These are phyloP conservation scores for Patagioenas fasciata DNA, from an alignment of 2,113 vertebrate genomes.

Conservation along the genomic window DNA sequence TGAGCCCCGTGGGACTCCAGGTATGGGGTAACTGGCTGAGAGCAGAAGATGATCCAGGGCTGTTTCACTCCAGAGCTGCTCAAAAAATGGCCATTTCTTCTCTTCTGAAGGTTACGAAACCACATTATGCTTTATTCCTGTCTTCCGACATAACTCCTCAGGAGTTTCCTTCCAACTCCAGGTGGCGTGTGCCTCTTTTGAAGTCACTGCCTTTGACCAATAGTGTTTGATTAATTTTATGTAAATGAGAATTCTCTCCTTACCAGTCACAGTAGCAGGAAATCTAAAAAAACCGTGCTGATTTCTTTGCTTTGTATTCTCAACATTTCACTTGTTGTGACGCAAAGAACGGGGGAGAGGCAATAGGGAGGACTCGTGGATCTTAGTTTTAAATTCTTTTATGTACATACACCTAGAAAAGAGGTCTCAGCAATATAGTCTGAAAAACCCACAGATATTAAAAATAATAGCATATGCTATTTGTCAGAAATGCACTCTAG, in stretches of 20 bases:
- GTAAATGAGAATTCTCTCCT: not conserved
- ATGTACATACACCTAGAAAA: not conserved
- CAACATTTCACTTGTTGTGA: not conserved
- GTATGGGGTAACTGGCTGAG: not conserved
- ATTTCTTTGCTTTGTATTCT: not conserved
- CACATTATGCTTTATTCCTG: not conserved
- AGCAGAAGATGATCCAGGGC: not conserved
- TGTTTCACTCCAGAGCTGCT: not conserved
- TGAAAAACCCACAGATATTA: not conserved
- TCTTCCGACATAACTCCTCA: not conserved
- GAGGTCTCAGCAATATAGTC: not conserved
- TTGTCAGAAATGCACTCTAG: not conserved
- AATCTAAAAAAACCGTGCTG: not conserved
- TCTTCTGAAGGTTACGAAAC: not conserved
- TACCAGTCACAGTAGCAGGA: not conserved
- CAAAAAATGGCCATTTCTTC: not conserved
- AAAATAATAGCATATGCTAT: not conserved
- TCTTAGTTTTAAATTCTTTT: not conserved
- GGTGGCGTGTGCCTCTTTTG: not conserved
- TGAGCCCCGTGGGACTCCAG: not conserved
- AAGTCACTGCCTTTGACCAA: slow-evolving; percentile 28
- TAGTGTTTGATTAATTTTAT: slow-evolving; percentile 28
- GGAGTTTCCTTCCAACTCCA: slow-evolving; percentile 5
- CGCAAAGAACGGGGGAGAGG: not conserved
- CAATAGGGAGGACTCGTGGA: not conserved